These are phyloP conservation scores for Aspidiotus destructor DNA, from an alignment of 2,888 invertebrate species.

Conservation along the genomic window DNA sequence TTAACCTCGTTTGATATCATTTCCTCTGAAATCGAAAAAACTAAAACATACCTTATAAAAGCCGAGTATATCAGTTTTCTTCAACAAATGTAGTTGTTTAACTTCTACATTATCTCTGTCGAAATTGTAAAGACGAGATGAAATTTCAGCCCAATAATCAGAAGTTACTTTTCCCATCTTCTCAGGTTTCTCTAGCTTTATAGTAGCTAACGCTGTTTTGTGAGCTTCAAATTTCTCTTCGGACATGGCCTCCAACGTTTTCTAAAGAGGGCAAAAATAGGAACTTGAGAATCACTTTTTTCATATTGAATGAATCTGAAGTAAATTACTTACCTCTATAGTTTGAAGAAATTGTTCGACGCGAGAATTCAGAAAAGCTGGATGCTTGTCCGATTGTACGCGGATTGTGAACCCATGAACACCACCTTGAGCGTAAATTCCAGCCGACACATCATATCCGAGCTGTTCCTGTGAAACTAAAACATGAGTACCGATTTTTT, in stretches of 20 bases:
- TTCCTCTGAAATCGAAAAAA: no score
- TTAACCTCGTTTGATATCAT: no score
- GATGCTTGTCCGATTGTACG: constrained; percentile 71
- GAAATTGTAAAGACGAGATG: constrained; percentile 75
- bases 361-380: constrained; percentile 70
- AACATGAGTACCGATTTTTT: neutral
- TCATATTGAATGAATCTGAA: neutral
- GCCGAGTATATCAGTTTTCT: constrained; percentile 65
- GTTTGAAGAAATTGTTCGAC: constrained; percentile 77
- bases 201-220: constrained; percentile 68
- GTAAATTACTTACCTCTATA: constrained; percentile 53
- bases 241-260: constrained; percentile 59
- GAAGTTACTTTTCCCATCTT: constrained; percentile 61
- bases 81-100: constrained; percentile 64
- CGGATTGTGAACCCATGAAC: constrained; percentile 72
- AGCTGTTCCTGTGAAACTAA: constrained; percentile 64
- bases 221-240: constrained; percentile 74
- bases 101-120: constrained; percentile 78
- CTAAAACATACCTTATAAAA: constrained; percentile 70
- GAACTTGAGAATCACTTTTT: neutral
- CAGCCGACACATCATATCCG: constrained; percentile 91
- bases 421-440: constrained; percentile 70
- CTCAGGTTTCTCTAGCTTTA: constrained; percentile 84
- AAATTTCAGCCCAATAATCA: constrained; percentile 77
- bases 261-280: constrained; percentile 45